Base-by-base conservation (phyloP, 2,113 vertebrate species). In the Clarias gariepinus region DNA sequence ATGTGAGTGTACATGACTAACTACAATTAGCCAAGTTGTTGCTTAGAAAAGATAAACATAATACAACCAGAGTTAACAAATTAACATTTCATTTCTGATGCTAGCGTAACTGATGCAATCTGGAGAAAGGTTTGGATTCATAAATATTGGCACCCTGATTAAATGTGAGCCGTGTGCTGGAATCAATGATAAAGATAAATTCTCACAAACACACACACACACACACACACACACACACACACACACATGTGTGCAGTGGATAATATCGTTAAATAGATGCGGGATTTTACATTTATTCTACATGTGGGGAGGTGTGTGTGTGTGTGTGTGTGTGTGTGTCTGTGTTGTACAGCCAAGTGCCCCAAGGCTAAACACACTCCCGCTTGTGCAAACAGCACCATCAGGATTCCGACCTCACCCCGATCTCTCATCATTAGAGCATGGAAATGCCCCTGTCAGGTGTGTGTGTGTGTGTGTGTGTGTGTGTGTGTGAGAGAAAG, bases 371-470 rank as follows among this genome's bases (percentile, higher is more conserved):
- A 83, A 83, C 88, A 87, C 83, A 80, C 86, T 78, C 74, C 2
- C 52, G 15, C 52, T 78, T 87, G 28, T 28, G 81, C 86, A 78
- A 47, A 64, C 77, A 85, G 80, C 89, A 80, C 95, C 93, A 94
- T 95, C 94, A 95, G 93, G 93, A 90, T 88, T 53, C 92, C 94
- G 94, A 95, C 95, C 94, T 94, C 90, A 83, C 86, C 91, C 88
- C 93, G 91, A 94, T 94, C 93, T 93, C 94, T 95, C 94, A 95
- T 94, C 94, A 95, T 95, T 95, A 95, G 90, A 94, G 92, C 94
- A 95, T 95, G 94, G 94, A 95, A 95, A 95, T 95, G 92, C 92
- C 91, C 89, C 93, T 91, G 91, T 92, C 93, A 94, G 90, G 91
- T 89, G 90, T 85, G 84, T 23, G 64, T 66, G 63, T 63, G 60